These are phyloP conservation scores for Theocolax elegans DNA, from an alignment of 1,140 invertebrate genomes.

Conservation along the genomic window DNA sequence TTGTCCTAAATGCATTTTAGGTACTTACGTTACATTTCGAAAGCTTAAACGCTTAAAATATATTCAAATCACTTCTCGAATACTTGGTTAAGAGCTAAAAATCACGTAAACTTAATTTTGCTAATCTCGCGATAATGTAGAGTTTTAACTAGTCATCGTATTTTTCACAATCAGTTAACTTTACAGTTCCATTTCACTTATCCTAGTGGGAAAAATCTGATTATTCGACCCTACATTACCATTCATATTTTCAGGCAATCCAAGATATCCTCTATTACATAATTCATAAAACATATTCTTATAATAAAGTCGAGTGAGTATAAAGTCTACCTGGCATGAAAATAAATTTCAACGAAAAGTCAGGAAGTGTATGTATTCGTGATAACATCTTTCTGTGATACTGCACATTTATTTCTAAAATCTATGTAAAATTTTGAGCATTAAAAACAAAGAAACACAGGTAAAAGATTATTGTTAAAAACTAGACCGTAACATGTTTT, in stretches of 20 bases:
- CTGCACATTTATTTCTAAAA: not conserved
- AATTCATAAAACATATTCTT: not conserved
- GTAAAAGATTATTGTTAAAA: not conserved
- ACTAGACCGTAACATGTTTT: not conserved
- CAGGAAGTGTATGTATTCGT: not conserved
- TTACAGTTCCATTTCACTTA: not conserved
- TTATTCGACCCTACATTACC: not conserved
- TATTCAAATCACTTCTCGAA: no score
- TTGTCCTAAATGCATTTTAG: no score
- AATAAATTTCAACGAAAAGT: slow-evolving; percentile 17
- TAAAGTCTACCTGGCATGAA: not conserved
- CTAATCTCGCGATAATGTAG: not conserved
- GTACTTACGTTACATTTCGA: no score
- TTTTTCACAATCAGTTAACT: slow-evolving; percentile 19
- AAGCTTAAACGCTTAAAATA: no score
- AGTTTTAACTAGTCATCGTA: slow-evolving; percentile 4
- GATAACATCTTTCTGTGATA: not conserved
- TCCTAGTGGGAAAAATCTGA: slow-evolving; percentile 8
- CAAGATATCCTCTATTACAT: not conserved
- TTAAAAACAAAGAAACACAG: no score
- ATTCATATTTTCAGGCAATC: not conserved
- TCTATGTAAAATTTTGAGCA: no score
- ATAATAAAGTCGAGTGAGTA: not conserved
- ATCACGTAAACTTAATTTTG: no score
- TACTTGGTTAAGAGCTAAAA: no score